phyloP scores from a whole-genome alignment of 1,140 invertebrate genomes.

The Eueides isabella region DNA sequence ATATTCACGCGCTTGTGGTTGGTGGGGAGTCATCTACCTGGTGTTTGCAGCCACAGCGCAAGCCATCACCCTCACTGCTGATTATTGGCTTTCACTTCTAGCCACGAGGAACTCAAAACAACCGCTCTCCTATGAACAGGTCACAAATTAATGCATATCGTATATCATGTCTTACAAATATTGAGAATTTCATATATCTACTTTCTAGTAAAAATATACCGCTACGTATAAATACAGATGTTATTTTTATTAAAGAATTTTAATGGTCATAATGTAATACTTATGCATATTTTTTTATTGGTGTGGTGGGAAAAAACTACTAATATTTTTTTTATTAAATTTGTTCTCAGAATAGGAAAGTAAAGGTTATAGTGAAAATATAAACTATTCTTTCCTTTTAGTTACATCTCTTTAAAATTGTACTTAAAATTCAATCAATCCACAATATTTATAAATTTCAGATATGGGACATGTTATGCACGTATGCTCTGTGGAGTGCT shows the following conservation, averaged over 20 bases:
- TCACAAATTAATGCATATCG: conserved; percentile 16
- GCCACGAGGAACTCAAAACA: conserved; percentile 44
- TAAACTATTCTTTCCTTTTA: background rate
- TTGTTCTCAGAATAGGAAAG: no score
- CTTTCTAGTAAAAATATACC: no score
- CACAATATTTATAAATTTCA: conserved; percentile 21
- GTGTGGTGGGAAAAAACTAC: no score
- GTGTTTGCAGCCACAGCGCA: conserved; percentile 57
- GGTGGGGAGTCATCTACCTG: conserved; percentile 62
- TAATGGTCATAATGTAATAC: no score
- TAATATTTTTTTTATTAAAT: no score
- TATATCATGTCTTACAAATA: no score
- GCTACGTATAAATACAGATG: no score
- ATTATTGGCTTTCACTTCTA: conserved; percentile 65
- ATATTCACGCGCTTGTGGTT: conserved; percentile 58
- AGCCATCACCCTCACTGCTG: conserved; percentile 57
- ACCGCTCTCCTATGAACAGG: conserved; percentile 50
- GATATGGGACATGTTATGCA: conserved; percentile 55
- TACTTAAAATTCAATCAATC: background rate
- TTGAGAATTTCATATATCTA: no score
- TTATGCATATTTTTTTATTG: no score
- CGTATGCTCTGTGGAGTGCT: conserved; percentile 51
- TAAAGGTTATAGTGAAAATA: background rate
- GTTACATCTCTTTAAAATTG: background rate
- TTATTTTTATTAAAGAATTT: no score